These are phyloP conservation scores for Neocrepidodera transversa DNA, from an alignment of 2,888 invertebrate genomes.

Conservation along the genomic window DNA sequence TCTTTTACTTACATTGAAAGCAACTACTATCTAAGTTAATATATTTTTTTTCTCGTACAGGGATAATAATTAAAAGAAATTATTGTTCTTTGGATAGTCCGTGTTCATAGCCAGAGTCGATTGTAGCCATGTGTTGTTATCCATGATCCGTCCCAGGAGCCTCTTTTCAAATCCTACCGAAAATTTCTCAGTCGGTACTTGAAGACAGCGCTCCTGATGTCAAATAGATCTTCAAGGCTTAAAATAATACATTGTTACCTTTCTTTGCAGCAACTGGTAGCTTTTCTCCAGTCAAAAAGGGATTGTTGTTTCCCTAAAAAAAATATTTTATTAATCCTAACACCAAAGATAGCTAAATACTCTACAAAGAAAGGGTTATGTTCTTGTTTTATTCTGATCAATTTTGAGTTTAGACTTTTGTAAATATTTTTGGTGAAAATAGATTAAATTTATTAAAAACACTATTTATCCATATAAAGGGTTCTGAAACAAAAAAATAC, in stretches of 20 bases:
- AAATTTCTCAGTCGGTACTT: not conserved
- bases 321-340: not conserved
- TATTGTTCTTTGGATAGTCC: conserved; percentile 43
- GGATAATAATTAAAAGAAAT: conserved; percentile 36
- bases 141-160: conserved; percentile 3
- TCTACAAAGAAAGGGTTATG: too few species aligned
- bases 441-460: too few species aligned
- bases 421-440: too few species aligned
- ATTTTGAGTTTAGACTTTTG: too few species aligned
- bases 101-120: conserved; percentile 47
- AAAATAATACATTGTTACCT: conserved; percentile 73
- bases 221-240: conserved; percentile 40
- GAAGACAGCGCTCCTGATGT: conserved; percentile 5
- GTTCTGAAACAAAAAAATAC: too few species aligned
- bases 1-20: conserved; percentile 44
- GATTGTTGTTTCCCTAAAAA: conserved; percentile 64
- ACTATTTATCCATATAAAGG: too few species aligned
- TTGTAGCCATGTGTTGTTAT: conserved; percentile 26
- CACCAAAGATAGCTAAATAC: too few species aligned
- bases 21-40: conserved; percentile 46
- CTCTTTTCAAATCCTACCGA: conserved; percentile 5
- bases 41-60: conserved; percentile 32
- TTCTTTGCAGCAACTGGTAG: conserved; percentile 93
- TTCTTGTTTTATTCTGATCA: too few species aligned
- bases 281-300: conserved; percentile 84